phyloP scores from a whole-genome alignment of 2,888 invertebrate genomes.

The Masnerella sp. region DNA sequence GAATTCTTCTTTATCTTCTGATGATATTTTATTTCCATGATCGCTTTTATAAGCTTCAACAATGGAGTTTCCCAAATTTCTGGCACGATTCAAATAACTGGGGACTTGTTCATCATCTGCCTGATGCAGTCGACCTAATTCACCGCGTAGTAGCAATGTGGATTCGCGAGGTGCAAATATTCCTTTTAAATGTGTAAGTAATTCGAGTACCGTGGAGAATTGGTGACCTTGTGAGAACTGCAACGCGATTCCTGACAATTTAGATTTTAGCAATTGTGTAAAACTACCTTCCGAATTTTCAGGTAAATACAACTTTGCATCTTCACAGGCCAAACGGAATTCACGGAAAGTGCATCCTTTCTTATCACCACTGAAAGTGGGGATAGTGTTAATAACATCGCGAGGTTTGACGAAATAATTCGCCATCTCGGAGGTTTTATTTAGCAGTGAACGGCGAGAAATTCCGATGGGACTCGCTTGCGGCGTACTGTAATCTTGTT shows the following conservation, averaged over 20 bases:
- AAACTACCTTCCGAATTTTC: not conserved
- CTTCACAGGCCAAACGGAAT: conserved; percentile 1
- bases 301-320: not conserved
- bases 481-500: too few species aligned
- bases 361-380: not conserved
- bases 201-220: not conserved
- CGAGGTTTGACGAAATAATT: not conserved
- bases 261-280: conserved; percentile 2
- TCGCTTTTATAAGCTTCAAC: conserved; percentile 3
- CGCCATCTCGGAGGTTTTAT: too few species aligned
- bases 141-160: not conserved
- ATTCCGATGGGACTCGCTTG: too few species aligned
- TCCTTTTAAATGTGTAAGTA: not conserved
- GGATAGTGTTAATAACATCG: not conserved
- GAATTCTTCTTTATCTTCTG: not conserved
- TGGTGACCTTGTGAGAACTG: conserved; percentile 4
- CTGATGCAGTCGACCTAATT: conserved; percentile 1
- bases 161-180: conserved; percentile 10
- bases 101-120: conserved; percentile 5
- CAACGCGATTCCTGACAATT: not conserved
- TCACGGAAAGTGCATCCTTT: not conserved
- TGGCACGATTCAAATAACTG: not conserved
- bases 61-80: not conserved
- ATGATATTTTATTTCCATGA: not conserved
- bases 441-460: too few species aligned